Evolutionary conservation across 2,113 vertebrate species (phyloP).

Genomic region (Esox niger): DNA sequence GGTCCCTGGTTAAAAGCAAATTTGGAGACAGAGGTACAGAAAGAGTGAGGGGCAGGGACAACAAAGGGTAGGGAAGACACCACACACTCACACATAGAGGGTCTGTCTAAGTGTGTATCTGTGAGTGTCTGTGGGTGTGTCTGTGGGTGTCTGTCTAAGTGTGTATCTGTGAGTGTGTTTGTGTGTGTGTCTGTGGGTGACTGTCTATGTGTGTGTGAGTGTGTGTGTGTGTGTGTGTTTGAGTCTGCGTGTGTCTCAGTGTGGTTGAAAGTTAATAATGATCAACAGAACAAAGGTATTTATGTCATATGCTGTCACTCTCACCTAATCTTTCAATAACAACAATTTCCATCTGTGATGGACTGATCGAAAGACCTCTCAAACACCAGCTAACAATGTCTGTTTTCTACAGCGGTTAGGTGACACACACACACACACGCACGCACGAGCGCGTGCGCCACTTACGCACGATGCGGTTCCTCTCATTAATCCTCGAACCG

Average conservation of each 20-base stretch:
- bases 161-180: too few relatives aligned
- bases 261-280: neutral
- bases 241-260: neutral
- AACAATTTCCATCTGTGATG: neutral
- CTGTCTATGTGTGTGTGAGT: too few relatives aligned
- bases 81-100: neutral
- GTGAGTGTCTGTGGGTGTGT: neutral
- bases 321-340: neutral
- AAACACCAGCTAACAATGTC: neutral
- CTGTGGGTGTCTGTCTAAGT: too few relatives aligned
- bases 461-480: conserved; percentile 79
- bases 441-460: too few relatives aligned
- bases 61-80: too few relatives aligned
- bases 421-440: neutral
- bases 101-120: neutral
- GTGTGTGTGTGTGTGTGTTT: too few relatives aligned
- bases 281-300: neutral
- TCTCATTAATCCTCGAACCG: conserved; percentile 77
- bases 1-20: neutral
- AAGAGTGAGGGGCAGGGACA: neutral
- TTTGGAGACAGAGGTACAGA: too few relatives aligned
- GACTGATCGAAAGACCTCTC: neutral
- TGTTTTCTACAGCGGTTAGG: neutral
- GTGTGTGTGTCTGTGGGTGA: neutral
- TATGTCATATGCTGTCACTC: too few relatives aligned